phyloP scores from a whole-genome alignment of 2,113 vertebrate species.

The Nymphicus hollandicus region DNA sequence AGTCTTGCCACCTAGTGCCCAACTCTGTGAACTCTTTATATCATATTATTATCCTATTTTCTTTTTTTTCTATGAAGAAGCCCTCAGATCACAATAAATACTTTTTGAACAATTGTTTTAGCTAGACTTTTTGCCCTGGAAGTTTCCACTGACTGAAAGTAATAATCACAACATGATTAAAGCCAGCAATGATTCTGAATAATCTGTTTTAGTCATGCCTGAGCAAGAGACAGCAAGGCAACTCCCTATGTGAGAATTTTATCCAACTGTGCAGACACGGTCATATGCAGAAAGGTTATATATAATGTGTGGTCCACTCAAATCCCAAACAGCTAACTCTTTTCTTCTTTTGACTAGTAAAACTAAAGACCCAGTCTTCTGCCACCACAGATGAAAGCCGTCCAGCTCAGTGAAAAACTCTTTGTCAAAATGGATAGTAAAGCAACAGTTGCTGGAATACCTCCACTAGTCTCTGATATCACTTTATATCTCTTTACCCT shows the following conservation, averaged over 20 bases:
- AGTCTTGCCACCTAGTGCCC: background rate
- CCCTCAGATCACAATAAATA: background rate
- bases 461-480: background rate
- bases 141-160: background rate
- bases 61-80: background rate
- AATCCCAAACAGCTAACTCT: background rate
- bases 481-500: background rate
- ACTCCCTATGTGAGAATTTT: background rate
- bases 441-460: background rate
- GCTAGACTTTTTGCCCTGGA: background rate
- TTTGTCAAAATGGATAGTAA: background rate
- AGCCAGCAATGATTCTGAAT: background rate
- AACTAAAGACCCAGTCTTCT: background rate
- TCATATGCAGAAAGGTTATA: background rate
- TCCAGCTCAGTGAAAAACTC: background rate
- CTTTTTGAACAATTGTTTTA: background rate
- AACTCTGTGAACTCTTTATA: background rate
- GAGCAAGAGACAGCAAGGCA: background rate
- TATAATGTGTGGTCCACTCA: background rate
- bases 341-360: background rate
- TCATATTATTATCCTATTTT: background rate
- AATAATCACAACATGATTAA: background rate
- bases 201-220: background rate
- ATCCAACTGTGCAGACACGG: background rate
- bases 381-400: background rate